phyloP scores from a whole-genome alignment of 2,888 invertebrate species.

The Apamea monoglypha region DNA sequence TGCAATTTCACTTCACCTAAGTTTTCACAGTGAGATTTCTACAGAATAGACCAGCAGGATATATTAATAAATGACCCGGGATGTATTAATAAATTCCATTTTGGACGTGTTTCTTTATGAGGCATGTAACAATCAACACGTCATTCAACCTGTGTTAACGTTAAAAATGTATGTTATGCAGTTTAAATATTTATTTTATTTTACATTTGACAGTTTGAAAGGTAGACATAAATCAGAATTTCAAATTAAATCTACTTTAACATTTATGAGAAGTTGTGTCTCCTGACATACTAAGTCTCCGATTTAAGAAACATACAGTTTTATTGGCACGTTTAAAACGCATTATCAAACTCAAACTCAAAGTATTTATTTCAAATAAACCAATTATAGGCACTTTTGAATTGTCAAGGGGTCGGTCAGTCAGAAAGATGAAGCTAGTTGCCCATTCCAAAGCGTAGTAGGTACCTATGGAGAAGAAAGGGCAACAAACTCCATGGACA shows the following conservation, averaged over 20 bases:
- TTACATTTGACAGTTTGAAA: constrained; percentile 44
- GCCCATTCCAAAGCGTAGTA: too few species aligned
- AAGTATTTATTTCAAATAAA: too few species aligned
- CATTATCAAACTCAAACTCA: too few species aligned
- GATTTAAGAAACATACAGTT: background rate
- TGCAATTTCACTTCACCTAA: background rate
- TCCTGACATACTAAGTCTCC: background rate
- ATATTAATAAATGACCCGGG: too few species aligned
- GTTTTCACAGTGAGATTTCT: background rate
- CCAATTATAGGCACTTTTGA: too few species aligned
- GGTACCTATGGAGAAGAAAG: too few species aligned
- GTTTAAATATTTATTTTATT: constrained; percentile 45
- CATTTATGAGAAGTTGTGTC: constrained; percentile 29
- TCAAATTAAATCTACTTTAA: constrained; percentile 34
- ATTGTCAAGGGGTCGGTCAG: too few species aligned
- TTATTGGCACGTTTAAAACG: background rate
- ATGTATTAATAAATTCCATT: constrained; percentile 3
- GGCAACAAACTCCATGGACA: too few species aligned
- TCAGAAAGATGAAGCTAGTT: too few species aligned
- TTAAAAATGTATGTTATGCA: constrained; percentile 45
- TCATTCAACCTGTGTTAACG: constrained; percentile 35
- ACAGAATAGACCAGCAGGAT: background rate
- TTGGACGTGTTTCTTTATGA: background rate
- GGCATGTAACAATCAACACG: background rate
- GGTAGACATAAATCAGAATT: constrained; percentile 37